Evolutionary conservation across 92 coral and sea anemone genomes (phyloP).

Genomic region (Pocillopora meandrina): DNA sequence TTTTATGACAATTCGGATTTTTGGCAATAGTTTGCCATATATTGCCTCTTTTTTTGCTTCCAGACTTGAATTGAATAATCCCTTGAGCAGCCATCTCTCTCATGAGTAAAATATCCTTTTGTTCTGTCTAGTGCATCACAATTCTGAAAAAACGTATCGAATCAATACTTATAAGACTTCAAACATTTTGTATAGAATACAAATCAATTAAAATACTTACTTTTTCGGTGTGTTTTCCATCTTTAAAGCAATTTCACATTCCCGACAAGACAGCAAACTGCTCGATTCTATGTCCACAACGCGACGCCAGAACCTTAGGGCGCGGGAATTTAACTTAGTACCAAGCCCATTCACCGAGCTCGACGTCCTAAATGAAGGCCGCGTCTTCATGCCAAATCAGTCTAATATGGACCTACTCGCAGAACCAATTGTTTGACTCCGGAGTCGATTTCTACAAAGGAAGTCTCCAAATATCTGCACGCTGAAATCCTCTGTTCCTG

Average conservation of each 20-base stretch:
- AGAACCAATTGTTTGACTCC: no score
- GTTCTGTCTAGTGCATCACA: no score
- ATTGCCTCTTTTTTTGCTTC: conserved; percentile 51
- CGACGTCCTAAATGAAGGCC: conserved; percentile 5
- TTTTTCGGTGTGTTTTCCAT: conserved; percentile 41
- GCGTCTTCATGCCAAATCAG: conserved; percentile 8
- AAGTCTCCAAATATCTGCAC: no score
- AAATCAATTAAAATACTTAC: conserved; percentile 1
- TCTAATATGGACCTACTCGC: no score
- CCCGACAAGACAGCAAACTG: conserved; percentile 25
- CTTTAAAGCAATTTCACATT: not conserved
- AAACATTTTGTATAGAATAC: no score
- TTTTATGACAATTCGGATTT: conserved; percentile 27
- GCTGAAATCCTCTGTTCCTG: no score
- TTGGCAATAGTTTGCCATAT: conserved; percentile 43
- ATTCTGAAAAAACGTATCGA: no score
- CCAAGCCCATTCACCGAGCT: conserved; percentile 11
- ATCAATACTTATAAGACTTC: no score
- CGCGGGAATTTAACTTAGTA: conserved; percentile 43
- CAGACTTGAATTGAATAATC: not conserved
- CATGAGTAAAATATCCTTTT: not conserved
- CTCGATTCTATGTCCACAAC: conserved; percentile 34
- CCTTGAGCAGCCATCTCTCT: not conserved
- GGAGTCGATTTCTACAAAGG: no score
- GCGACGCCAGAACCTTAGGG: not conserved